Base-by-base conservation (phyloP, 2,888 invertebrate genomes). In the Eristalinus aeneus region DNA sequence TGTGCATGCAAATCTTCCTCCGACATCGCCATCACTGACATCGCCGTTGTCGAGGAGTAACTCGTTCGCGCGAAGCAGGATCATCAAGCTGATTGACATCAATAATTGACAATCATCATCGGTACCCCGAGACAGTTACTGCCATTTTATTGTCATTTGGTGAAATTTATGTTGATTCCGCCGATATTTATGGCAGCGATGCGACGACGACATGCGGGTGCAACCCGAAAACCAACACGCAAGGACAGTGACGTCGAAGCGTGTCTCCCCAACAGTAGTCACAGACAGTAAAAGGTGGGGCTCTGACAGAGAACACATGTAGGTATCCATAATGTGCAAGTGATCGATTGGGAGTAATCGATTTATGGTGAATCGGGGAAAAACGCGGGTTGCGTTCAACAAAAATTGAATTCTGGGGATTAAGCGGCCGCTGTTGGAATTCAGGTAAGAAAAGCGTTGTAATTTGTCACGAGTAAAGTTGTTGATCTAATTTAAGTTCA, bases 161-260 rank as follows among this genome's bases (percentile, higher is more conserved):
- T 76, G 81, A 88, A 88, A 88, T 88, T 88, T 88, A 88, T 88
- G 88, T 88, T 88, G 88, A 88, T 88, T 88, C 86, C 84, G 88
- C 84, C 86, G 77, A 76, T 88, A 88, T 88, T 88, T 88, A 88
- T 88, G 88, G 83, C 68, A 53, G 76, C 69, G 76, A 77, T 81
- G 76, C 6, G 46, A n/a, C 16, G 46, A 46, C 46, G 46, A 46
- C 16, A 46, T 46, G 46, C 46, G 46, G 46, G 46, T 16, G 46
- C 46, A 46, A 46, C 46, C 46, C 5, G 16, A 46, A 46, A 39
- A 39, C 39, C 1, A n/a, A 16, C n/a, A 16, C 46, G 46, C 16
- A 16, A 8, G 16, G 46, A 11, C 80, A 63, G 68, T 61, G 60
- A 75, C 23, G 56, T 64, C 27, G 10, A 5, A 16, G 1, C 46